Conservation (phyloP, 2,113 vertebrate genomes). For the Neoarius graeffei region DNA sequence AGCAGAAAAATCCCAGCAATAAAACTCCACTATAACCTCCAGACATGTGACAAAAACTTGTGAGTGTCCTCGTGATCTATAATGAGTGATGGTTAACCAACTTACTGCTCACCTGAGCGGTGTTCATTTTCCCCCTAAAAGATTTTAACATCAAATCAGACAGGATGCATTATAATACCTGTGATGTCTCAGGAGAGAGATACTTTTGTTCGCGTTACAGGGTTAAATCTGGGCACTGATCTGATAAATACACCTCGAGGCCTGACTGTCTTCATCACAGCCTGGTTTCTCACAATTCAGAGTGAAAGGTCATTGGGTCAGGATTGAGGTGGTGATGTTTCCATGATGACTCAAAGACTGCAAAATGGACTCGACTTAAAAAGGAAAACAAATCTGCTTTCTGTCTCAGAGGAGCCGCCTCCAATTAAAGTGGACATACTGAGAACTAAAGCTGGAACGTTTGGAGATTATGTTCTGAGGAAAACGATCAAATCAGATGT, state of each 20-base stretch:
- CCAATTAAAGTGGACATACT: neutral
- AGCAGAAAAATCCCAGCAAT: neutral
- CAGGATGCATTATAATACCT: neutral
- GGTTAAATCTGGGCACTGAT: neutral
- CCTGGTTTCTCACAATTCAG: constrained; percentile 14
- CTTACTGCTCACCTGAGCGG: neutral
- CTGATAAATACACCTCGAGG: neutral
- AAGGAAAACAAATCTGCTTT: neutral
- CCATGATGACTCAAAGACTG: neutral
- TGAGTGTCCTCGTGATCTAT: neutral
- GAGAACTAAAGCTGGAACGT: neutral
- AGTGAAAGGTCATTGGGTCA: constrained; percentile 20
- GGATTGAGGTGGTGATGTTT: neutral
- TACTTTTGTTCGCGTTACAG: neutral
- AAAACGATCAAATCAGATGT: neutral
- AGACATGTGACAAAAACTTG: constrained; percentile 1
- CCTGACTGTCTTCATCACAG: neutral
- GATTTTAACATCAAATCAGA: neutral
- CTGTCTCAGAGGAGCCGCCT: neutral
- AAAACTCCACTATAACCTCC: neutral
- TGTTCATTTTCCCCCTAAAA: neutral
- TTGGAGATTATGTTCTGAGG: neutral
- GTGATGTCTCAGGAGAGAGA: neutral
- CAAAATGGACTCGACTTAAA: constrained; percentile 21
- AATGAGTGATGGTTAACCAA: neutral